Evolutionary conservation across 1,140 invertebrate species (phyloP).

Genomic region (Archivesica marissinica): DNA sequence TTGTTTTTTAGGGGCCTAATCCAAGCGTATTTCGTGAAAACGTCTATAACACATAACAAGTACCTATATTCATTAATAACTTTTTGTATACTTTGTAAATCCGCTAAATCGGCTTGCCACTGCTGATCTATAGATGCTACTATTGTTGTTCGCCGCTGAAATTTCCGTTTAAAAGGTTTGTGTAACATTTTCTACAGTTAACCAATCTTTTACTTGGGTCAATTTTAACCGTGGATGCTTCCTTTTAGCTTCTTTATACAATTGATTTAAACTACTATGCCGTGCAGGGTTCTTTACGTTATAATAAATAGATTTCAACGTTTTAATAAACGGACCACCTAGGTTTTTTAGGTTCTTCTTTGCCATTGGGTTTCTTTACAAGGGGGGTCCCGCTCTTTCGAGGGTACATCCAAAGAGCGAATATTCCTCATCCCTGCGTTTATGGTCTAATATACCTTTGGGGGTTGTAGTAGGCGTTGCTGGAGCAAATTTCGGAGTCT

Average conservation of each 20-base stretch:
- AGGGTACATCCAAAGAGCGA: no score
- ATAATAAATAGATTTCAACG: no score
- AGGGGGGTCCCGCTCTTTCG: no score
- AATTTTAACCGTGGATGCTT: background rate
- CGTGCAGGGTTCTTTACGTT: background rate
- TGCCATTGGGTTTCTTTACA: no score
- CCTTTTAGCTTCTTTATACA: background rate
- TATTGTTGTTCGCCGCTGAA: background rate
- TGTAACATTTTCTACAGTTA: no score
- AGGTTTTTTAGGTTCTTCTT: no score
- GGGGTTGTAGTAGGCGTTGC: no score
- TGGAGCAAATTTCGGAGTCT: no score
- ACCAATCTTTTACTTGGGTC: background rate
- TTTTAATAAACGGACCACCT: no score
- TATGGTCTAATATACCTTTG: no score
- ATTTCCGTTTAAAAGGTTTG: no score
- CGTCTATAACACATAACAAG: slow-evolving; percentile 25
- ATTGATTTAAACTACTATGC: background rate
- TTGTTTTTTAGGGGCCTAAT: background rate
- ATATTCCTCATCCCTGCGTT: no score
- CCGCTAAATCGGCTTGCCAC: slow-evolving; percentile 42
- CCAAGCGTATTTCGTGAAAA: background rate
- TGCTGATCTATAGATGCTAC: slow-evolving; percentile 39
- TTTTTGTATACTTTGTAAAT: background rate
- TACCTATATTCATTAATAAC: slow-evolving; percentile 1